phyloP scores from a whole-genome alignment of 2,797 vertebrate species.

The Typhlichthys eigenmanni region DNA sequence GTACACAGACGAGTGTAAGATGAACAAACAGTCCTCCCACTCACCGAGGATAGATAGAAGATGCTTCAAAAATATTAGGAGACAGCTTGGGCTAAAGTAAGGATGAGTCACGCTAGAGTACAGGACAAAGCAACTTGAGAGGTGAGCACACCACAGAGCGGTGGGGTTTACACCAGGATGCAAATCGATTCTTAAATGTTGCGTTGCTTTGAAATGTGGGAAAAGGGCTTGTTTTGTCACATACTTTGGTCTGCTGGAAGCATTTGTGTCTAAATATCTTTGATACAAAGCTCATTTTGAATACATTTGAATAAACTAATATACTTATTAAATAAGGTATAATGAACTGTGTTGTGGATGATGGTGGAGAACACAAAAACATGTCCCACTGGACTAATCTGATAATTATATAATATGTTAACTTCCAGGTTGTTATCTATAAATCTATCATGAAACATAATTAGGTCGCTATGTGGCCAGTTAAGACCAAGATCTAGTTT shows the following conservation, averaged over 20 bases:
- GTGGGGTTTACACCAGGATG: slow-evolving; percentile 48
- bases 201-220: slow-evolving; percentile 49
- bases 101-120: slow-evolving; percentile 75
- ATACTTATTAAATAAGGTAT: background rate
- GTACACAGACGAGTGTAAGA: slow-evolving; percentile 77
- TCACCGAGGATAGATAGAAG: slow-evolving; percentile 69
- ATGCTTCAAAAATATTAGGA: slow-evolving; percentile 75
- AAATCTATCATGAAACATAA: slow-evolving; percentile 48
- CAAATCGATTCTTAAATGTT: slow-evolving; percentile 56
- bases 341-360: slow-evolving; percentile 8
- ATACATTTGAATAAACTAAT: slow-evolving; percentile 5
- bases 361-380: slow-evolving; percentile 33
- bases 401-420: slow-evolving; percentile 9
- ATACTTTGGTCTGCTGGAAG: slow-evolving; percentile 19
- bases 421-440: slow-evolving; percentile 49
- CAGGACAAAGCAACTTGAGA: slow-evolving; percentile 66
- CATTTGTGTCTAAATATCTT: slow-evolving; percentile 10
- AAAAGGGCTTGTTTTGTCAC: slow-evolving; percentile 32
- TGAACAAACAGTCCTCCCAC: slow-evolving; percentile 83
- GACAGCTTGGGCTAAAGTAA: slow-evolving; percentile 73
- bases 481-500: slow-evolving; percentile 49
- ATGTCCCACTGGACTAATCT: slow-evolving; percentile 39
- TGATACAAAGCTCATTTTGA: background rate
- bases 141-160: slow-evolving; percentile 62
- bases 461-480: slow-evolving; percentile 44